A percentile compares a stretch with the other conserved stretches of the same genome.
Evolutionary conservation across 2,113 vertebrate genomes (phyloP).

Genomic region (Pedetes capensis): DNA sequence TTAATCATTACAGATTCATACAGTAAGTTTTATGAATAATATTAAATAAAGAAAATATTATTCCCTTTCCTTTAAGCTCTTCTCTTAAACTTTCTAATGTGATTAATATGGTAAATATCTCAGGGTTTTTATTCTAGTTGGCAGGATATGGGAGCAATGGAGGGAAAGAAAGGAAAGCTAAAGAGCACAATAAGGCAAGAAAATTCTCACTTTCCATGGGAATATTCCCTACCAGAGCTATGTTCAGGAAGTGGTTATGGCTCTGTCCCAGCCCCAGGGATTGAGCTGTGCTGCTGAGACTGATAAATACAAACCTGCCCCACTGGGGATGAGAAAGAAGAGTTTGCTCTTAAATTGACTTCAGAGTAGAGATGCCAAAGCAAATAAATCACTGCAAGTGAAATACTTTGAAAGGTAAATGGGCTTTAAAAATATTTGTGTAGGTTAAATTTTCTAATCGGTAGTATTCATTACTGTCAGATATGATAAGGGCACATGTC

Average conservation of each 20-base stretch:
- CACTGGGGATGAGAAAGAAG: not conserved
- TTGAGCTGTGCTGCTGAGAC: too few species aligned
- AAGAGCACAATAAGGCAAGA: not conserved
- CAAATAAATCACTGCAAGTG: constrained; percentile 34
- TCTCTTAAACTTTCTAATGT: constrained; percentile 26
- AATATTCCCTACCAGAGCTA: not conserved
- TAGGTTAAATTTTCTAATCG: constrained; percentile 6
- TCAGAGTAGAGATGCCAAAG: constrained; percentile 31
- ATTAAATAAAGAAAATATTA: not conserved
- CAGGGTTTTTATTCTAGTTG: not conserved
- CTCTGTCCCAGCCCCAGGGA: too few species aligned
- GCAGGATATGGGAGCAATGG: not conserved
- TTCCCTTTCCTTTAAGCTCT: not conserved
- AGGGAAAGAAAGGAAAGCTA: not conserved
- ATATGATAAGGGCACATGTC: not conserved
- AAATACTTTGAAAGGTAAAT: constrained; percentile 49
- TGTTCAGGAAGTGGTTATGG: too few species aligned
- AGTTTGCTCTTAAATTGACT: constrained; percentile 38
- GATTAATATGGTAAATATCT: not conserved
- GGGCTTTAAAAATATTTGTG: constrained; percentile 46
- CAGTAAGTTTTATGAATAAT: not conserved
- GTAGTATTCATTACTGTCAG: constrained; percentile 56
- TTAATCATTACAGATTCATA: constrained; percentile 10
- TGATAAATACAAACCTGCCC: not conserved
- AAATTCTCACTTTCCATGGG: not conserved